phyloP scores from a whole-genome alignment of 92 coral and sea anemone genomes.

The Phenganax stokvisi region DNA sequence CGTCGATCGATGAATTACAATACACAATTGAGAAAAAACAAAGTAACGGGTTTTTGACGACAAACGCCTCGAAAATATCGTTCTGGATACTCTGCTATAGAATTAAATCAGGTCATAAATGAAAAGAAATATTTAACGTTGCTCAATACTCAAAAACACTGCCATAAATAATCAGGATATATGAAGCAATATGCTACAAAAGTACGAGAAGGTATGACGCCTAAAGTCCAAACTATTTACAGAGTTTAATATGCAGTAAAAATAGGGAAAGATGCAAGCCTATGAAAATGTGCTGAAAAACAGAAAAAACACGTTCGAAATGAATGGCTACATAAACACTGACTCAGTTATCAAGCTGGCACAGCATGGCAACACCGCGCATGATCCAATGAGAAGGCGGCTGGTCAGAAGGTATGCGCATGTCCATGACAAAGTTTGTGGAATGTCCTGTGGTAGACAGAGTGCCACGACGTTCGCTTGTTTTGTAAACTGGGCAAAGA shows the following conservation, averaged over 20 bases:
- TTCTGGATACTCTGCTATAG: no score
- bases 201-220: not conserved
- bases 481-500: slow-evolving; percentile 92
- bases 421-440: slow-evolving; percentile 98
- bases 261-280: not conserved
- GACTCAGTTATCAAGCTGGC: slow-evolving; percentile 84
- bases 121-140: not conserved
- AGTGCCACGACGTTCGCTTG: slow-evolving; percentile 96
- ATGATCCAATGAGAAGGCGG: slow-evolving; percentile 98
- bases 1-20: no score
- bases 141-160: not conserved
- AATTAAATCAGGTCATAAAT: no score
- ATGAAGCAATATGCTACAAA: not conserved
- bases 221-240: slow-evolving; percentile 2
- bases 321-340: not conserved
- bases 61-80: no score
- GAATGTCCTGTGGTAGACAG: slow-evolving; percentile 99
- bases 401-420: slow-evolving; percentile 98
- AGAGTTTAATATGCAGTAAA: not conserved
- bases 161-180: not conserved
- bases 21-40: no score
- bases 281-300: not conserved
- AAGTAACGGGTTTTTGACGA: no score
- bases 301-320: not conserved
- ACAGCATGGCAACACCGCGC: slow-evolving; percentile 97